Evolutionary conservation across 2,797 vertebrate species (phyloP).

Genomic region (Rhynchotus rufescens): DNA sequence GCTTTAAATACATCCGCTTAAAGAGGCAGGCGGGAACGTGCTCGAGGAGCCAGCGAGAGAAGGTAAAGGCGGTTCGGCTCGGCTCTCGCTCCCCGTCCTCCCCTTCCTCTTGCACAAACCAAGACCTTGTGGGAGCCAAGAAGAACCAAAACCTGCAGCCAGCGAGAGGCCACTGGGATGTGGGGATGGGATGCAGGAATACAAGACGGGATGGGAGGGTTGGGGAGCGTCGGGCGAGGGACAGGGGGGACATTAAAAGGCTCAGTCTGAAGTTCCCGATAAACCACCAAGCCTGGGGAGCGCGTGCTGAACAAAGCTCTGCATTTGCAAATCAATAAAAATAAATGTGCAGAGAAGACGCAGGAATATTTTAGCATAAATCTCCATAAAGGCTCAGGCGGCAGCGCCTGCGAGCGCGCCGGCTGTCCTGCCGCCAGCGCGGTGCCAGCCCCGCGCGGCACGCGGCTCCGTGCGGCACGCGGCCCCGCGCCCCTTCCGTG

Average conservation of each 20-base stretch:
- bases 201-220: neutral
- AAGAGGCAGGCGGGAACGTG: neutral
- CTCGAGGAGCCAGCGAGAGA: neutral
- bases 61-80: neutral
- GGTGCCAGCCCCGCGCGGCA: too few relatives aligned
- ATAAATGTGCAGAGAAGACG: conserved; percentile 30
- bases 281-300: neutral
- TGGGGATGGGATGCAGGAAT: too few relatives aligned
- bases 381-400: conserved; percentile 53
- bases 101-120: neutral
- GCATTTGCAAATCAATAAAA: conserved; percentile 75
- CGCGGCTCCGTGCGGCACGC: too few relatives aligned
- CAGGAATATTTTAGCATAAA: conserved; percentile 75
- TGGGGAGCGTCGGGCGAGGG: neutral
- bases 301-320: conserved; percentile 37
- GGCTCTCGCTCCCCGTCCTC: neutral
- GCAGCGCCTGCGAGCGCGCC: neutral
- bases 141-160: neutral
- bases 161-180: too few relatives aligned
- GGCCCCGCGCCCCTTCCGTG: neutral
- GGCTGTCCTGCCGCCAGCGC: fast-evolving
- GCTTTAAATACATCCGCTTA: neutral
- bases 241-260: conserved; percentile 4
- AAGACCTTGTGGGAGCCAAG: neutral
- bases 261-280: conserved; percentile 39